Percentiles rank a stretch among this genome's conserved stretches.
Evolutionary conservation across 2,888 invertebrate genomes (phyloP).

Genomic region (Odontomyia ornata): DNA sequence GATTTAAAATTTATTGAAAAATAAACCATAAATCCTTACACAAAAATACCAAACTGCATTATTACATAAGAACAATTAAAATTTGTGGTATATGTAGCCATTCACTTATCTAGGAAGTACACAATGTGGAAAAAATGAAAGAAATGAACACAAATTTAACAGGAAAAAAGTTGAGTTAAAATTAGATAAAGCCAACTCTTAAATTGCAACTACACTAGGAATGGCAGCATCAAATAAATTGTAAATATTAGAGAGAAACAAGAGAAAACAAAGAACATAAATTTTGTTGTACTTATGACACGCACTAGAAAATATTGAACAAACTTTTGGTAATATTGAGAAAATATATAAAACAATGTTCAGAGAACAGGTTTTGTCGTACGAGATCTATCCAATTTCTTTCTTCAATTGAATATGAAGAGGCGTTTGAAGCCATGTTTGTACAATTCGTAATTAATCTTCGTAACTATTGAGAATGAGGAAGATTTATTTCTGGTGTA

Average conservation of each 20-base stretch:
- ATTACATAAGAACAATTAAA: slow-evolving; percentile 19
- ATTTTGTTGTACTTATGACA: slow-evolving; percentile 1
- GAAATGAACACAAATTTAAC: not conserved
- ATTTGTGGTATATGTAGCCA: slow-evolving; percentile 12
- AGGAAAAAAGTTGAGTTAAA: not conserved
- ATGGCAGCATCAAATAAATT: slow-evolving; percentile 16
- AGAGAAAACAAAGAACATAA: not conserved
- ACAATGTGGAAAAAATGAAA: not conserved
- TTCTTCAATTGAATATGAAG: not conserved
- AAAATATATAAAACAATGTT: not conserved
- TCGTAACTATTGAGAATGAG: slow-evolving; percentile 19
- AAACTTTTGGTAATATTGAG: not conserved
- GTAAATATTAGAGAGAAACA: slow-evolving; percentile 27
- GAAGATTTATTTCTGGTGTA: slow-evolving; percentile 39
- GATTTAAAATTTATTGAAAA: slow-evolving; percentile 32
- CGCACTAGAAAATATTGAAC: not conserved
- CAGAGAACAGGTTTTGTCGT: not conserved
- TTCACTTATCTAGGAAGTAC: not conserved
- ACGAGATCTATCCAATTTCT: slow-evolving; percentile 19
- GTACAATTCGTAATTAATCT: slow-evolving; percentile 10
- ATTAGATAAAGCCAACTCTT: not conserved
- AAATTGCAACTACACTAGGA: not conserved
- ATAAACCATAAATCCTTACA: slow-evolving; percentile 15
- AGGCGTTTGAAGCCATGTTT: not conserved
- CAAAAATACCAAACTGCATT: slow-evolving; percentile 37